phyloP scores from a whole-genome alignment of 2,797 vertebrate species.

The Dallia pectoralis region DNA sequence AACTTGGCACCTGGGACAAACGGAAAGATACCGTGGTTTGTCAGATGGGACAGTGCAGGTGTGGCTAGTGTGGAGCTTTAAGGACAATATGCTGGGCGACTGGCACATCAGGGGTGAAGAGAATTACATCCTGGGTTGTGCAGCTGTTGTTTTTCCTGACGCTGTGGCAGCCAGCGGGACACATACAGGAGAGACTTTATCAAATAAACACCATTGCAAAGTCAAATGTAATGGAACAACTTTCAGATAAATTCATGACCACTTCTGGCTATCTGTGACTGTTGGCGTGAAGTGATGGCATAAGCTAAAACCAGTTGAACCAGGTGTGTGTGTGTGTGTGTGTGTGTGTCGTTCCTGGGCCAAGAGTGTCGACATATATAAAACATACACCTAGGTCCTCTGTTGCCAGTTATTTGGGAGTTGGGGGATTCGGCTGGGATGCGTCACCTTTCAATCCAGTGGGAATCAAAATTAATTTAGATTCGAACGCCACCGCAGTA shows the following conservation, averaged over 20 bases:
- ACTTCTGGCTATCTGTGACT: neutral
- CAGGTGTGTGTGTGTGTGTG: neutral
- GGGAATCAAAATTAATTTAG: neutral
- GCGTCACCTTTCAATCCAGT: neutral
- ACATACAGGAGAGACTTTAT: neutral
- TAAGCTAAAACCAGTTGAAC: neutral
- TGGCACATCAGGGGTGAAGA: neutral
- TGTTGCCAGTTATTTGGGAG: slow-evolving; percentile 3
- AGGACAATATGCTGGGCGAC: neutral
- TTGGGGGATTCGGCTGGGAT: slow-evolving; percentile 3
- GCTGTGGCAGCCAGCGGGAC: neutral
- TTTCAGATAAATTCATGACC: neutral
- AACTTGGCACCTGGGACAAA: neutral
- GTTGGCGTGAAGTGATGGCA: neutral
- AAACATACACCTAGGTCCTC: slow-evolving; percentile 4
- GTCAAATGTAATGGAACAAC: neutral
- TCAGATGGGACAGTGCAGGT: neutral
- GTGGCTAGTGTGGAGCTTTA: neutral
- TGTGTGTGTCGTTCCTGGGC: neutral
- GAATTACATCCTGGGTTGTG: neutral
- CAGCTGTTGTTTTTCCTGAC: neutral
- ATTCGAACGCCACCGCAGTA: neutral
- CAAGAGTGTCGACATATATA: neutral
- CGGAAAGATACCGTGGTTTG: neutral
- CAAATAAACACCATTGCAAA: neutral